Base-by-base conservation (phyloP, 37 sponge, comb jelly and placozoan genomes). In the Hexactinellida sp. region DNA sequence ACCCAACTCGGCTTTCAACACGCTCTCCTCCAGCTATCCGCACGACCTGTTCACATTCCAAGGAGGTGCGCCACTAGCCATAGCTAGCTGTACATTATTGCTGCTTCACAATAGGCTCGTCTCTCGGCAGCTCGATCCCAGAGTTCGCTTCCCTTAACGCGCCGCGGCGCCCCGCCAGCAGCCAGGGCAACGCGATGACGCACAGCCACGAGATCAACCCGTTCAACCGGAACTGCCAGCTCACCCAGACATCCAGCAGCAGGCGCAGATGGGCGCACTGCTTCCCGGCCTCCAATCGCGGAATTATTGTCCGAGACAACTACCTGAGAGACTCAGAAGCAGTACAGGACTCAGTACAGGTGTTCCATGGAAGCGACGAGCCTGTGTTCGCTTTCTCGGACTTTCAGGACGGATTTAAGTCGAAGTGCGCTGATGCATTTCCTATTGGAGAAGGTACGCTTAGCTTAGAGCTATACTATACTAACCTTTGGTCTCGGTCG, bases 251-350 rank as follows among this genome's bases (percentile, higher is more conserved):
- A 24, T 83, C 88, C 5, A 54, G 83, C 84, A 71, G 83, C 37
- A 83, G 88, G 54, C 36, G 88, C 1, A 83, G 88, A 39, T 87
- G 88, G 88, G 88, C 88, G 9, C 88, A 87, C 54, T 83, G 83
- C 47, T 87, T 87, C 38, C 88, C 88, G 21, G 39, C 88, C 37
- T 54, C 55, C 32, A 35, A 47, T 23, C 84, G 55, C 0, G 37
- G 83, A 0, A 82, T 82, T 39, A 86, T 82, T 37, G 82, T 82
- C 87, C 39, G 88, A 82, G 84, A 87, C 55, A 83, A 83, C 5
- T 83, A 83, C 55, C 83, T 83, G 34, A 37, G 54, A 54, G 83
- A 82, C 25, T 24, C 83, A 82, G 36, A 83, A 21, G 39, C 82
- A 1, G 88, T 52, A 24, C 88, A 82, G 21, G 88, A 87, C 34